Percentiles rank a stretch among this genome's conserved stretches.
These are phyloP conservation scores for Atractosteus spatula DNA, from an alignment of 2,113 vertebrate species.

Conservation along the genomic window DNA sequence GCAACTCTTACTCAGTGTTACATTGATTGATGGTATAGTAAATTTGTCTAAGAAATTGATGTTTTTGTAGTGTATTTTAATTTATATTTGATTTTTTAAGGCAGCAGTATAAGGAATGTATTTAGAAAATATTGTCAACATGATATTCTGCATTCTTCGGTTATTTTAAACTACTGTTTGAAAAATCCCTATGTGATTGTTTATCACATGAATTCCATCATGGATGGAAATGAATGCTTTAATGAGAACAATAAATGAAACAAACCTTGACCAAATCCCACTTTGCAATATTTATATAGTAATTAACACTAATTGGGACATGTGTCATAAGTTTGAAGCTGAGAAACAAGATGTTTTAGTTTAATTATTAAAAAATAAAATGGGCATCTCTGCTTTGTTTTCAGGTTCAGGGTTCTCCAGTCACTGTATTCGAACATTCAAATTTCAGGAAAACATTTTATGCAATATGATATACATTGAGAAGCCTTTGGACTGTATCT, in stretches of 20 bases:
- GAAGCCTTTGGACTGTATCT: no score
- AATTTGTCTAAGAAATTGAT: conserved; percentile 19
- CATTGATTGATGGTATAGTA: conserved; percentile 18
- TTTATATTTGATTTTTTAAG: conserved; percentile 28
- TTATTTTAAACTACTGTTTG: background rate
- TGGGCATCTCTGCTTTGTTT: background rate
- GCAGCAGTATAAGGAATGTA: conserved; percentile 9
- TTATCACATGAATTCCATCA: conserved; percentile 26
- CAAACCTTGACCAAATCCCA: background rate
- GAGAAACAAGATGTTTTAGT: background rate
- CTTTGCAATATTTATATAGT: no score
- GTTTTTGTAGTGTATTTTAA: conserved; percentile 28
- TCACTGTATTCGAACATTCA: background rate
- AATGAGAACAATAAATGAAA: background rate
- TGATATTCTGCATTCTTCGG: conserved; percentile 4
- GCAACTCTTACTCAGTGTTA: conserved; percentile 14
- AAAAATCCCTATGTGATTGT: conserved; percentile 26
- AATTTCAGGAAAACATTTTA: background rate
- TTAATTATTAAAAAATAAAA: conserved; percentile 1
- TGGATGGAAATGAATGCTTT: conserved; percentile 6
- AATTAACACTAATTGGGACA: background rate
- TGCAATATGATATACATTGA: no score
- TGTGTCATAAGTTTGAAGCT: background rate
- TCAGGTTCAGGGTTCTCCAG: background rate
- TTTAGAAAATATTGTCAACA: background rate